A percentile compares a stretch with the other conserved stretches of the same genome.
These are phyloP conservation scores for Petrolisthes manimaculis DNA, from an alignment of 2,888 invertebrate genomes.

Conservation along the genomic window DNA sequence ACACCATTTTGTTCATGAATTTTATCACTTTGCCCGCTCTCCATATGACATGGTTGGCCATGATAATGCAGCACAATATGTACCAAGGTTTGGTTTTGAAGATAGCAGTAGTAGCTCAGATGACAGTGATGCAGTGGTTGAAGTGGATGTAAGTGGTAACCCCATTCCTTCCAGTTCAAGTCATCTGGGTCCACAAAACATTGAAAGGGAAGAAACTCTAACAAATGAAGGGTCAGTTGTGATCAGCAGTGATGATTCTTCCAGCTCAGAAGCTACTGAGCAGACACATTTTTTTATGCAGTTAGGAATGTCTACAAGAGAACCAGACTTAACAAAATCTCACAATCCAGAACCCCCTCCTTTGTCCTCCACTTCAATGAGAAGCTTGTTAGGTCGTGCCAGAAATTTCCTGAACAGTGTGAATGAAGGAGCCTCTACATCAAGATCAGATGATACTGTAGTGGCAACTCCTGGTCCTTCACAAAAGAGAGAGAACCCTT, in stretches of 20 bases:
- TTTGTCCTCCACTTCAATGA: background rate
- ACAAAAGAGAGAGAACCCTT: conserved; percentile 22
- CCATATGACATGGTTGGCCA: conserved; percentile 86
- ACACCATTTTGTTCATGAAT: conserved; percentile 90
- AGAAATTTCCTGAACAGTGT: conserved; percentile 30
- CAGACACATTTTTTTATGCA: conserved; percentile 1
- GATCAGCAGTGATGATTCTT: conserved; percentile 53
- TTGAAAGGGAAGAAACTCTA: conserved; percentile 59
- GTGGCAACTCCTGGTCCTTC: background rate
- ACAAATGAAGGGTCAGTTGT: conserved; percentile 60
- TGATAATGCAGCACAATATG: conserved; percentile 68
- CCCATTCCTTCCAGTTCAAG: conserved; percentile 15
- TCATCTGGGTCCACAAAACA: conserved; percentile 31
- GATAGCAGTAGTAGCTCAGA: conserved; percentile 44
- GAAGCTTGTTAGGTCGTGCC: conserved; percentile 32
- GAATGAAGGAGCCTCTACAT: conserved; percentile 58
- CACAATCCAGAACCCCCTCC: conserved; percentile 41
- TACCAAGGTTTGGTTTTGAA: conserved; percentile 43
- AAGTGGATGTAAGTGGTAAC: conserved; percentile 45
- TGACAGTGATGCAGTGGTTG: conserved; percentile 55
- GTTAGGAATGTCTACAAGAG: background rate
- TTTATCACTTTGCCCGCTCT: conserved; percentile 87
- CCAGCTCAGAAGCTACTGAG: conserved; percentile 21
- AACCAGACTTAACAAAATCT: background rate
- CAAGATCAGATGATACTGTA: conserved; percentile 24